Evolutionary conservation across 2,888 invertebrate genomes (phyloP), one percentile per base, ranked within the genome.

Genomic region (Orthosia gracilis): DNA sequence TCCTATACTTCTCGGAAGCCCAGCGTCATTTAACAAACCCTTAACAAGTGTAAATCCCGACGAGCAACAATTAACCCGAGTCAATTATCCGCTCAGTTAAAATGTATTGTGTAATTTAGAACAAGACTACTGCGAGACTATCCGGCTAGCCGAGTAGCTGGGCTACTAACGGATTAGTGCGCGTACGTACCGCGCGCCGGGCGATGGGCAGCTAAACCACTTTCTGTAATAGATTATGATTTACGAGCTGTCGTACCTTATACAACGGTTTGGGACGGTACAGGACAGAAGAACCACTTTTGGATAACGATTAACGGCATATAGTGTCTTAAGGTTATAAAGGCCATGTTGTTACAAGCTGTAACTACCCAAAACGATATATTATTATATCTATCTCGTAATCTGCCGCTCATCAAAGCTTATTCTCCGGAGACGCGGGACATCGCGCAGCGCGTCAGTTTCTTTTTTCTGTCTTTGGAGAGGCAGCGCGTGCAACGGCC

Each of bases 181-280:
- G 61, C 63, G 62, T 7, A 52, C 49, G 31, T 13, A 18, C 73
- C 13, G n/a, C 55, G 15, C 69, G n/a, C 40, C 13, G 23, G 21
- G 57, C 18, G 55, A 2, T 4, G 54, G 63, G 13, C 64, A 49
- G 65, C 52, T 79, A 49, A 82, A 67, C 83, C 79, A 80, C 79
- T 80, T 80, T 78, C 73, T 78, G 62, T 83, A 83, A 83, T 63
- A 83, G 79, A 80, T 80, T 80, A 83, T 83, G 83, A 80, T 80
- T 83, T 83, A 83, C 79, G 79, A 83, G 79, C 79, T 59, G 66
- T 71, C 63, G 54, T 58, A 66, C 61, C 54, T 62, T 65, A 40
- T 82, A 9, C 58, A 57, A 58, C 31, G n/a, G 50, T 13, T 18
- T 21, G 1, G 23, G 15, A 62, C 21, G 47, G 45, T 12, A 11